Percentiles rank a stretch among this genome's conserved stretches.
phyloP scores from a whole-genome alignment of 2,113 vertebrate species.

The Pollimyrus isidori region DNA sequence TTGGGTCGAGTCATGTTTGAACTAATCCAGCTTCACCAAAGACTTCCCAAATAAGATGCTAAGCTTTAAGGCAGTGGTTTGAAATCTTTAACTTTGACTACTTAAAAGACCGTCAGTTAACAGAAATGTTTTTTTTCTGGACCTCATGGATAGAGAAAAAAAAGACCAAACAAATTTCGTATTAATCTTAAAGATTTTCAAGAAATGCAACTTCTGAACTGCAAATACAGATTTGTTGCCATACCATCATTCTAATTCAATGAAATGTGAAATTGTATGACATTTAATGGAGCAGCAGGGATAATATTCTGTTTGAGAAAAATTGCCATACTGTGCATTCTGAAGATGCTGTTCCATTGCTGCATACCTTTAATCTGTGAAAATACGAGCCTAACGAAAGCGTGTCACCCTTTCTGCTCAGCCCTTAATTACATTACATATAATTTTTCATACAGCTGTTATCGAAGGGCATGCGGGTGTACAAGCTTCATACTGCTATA shows the following conservation, averaged over 20 bases:
- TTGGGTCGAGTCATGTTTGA: conserved; percentile 9
- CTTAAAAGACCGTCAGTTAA: conserved; percentile 22
- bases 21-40: conserved; percentile 18
- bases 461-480: neutral
- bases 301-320: neutral
- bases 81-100: neutral
- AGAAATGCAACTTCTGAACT: neutral
- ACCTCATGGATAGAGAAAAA: neutral
- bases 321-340: neutral
- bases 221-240: neutral
- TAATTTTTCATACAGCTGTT: neutral
- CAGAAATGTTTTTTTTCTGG: neutral
- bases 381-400: neutral
- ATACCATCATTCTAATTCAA: neutral
- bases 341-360: neutral
- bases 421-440: neutral
- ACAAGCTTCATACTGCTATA: neutral
- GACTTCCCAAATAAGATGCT: conserved; percentile 16
- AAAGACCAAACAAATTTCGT: neutral
- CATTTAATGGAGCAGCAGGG: neutral
- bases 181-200: neutral
- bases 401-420: neutral
- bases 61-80: conserved; percentile 19
- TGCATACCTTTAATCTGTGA: neutral
- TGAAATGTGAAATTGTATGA: neutral